Base-by-base conservation (phyloP, 2,888 invertebrate species). In the Spisula solida region DNA sequence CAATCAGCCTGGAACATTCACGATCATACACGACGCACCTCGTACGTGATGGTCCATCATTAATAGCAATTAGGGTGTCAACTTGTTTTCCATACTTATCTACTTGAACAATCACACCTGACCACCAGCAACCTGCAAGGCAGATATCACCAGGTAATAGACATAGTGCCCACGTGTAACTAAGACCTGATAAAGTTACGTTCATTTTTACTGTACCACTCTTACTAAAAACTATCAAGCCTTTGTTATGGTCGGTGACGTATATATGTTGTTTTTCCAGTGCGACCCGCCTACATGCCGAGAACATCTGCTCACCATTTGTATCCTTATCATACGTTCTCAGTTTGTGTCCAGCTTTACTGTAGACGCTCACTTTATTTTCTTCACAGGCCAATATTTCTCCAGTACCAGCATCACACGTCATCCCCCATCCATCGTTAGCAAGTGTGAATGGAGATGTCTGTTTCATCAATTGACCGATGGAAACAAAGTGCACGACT, bases 11-110 rank as follows among this genome's bases (percentile, higher is more conserved):
- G 56, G 82, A 60, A 16, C 60, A 16, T 41, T 82, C 82, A 41
- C 66, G 60, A 8, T 82, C 82, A 66, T 82, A 82, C 29, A 66
- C 60, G 29, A 41, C 66, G 12, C 60, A 34, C 20, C 41, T n/a
- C 10, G 82, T 60, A 20, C 12, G 6, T 41, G 31, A 34, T 16
- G 31, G 55, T n/a, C 60, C 82, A 34, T 82, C 47, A 0, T 34
- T 20, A 14, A 20, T 14, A 10, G 1, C 82, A 20, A 82, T 66
- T 0, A 82, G 34, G 14, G n/a, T 82, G 20, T 60, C 82, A 29
- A 60, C 41, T n/a, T 82, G 60, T 8, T 47, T 60, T 16, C 82
- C 82, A 66, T 66, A 41, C n/a, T 82, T 82, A 25, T 82, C 82
- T 55, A 82, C 60, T 16, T 82, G 82, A 60, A 82, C 34, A 25